phyloP scores from a whole-genome alignment of 1,140 invertebrate species.

The silkworm (Bombyx mori) region ASM3026992v2 NC_085116.1:4398501-4399000 shows the following conservation, averaged over 20 bases:
- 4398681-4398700: too few relatives aligned
- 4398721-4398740: not conserved
- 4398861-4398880: conserved; percentile 72
- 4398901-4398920: conserved; percentile 60
- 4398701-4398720: too few relatives aligned
- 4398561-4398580: conserved; percentile 75
- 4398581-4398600: conserved; percentile 76
- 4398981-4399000: not conserved
- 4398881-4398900: conserved; percentile 71
- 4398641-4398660: too few relatives aligned
- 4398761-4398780: not conserved
- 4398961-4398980: conserved; percentile 39
- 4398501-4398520: too few relatives aligned
- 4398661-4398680: too few relatives aligned
- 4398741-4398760: not conserved
- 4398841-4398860: conserved; percentile 73
- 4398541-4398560: conserved; percentile 61
- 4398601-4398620: conserved; percentile 75
- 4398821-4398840: conserved; percentile 75
- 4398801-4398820: conserved; percentile 73
- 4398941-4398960: conserved; percentile 66
- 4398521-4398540: too few relatives aligned
- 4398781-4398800: conserved; percentile 22
- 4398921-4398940: conserved; percentile 68
- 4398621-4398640: conserved; percentile 12